Evolutionary conservation across 2,113 vertebrate genomes (phyloP).

Genomic region (Apodemus speciosus): DNA sequence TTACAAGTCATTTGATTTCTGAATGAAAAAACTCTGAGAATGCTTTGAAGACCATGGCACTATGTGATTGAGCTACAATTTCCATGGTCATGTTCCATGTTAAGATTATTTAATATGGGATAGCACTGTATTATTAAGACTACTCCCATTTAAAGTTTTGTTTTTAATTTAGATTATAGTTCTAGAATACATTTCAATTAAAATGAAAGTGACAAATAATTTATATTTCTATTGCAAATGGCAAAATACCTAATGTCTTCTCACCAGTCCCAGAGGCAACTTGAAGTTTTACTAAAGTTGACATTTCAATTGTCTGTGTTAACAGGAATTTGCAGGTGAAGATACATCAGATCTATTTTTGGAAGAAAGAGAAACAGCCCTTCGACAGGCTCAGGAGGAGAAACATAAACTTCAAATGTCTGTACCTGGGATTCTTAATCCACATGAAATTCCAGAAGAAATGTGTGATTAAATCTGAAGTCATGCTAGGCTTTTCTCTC

Average conservation of each 20-base stretch:
- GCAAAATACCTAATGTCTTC: background rate
- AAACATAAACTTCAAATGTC: constrained; percentile 98
- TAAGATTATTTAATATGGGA: background rate
- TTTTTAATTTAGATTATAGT: background rate
- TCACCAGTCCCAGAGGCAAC: background rate
- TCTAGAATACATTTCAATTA: background rate
- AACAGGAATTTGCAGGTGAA: constrained; percentile 96
- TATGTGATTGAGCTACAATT: background rate
- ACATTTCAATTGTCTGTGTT: constrained; percentile 41
- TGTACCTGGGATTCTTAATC: constrained; percentile 98
- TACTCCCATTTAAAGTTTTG: background rate
- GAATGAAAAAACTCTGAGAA: background rate
- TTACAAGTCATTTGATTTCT: background rate
- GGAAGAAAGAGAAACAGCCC: constrained; percentile 95
- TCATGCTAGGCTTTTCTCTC: constrained; percentile 82
- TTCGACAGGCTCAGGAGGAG: constrained; percentile 97
- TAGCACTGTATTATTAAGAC: background rate
- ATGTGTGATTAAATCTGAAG: constrained; percentile 94
- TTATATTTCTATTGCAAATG: background rate
- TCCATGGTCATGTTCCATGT: background rate
- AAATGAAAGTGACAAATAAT: background rate
- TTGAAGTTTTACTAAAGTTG: background rate
- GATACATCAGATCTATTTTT: constrained; percentile 96
- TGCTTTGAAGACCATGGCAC: background rate
- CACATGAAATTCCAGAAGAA: constrained; percentile 98